Conservation (phyloP, 1,140 invertebrate species). For the Solenopsis invicta region DNA sequence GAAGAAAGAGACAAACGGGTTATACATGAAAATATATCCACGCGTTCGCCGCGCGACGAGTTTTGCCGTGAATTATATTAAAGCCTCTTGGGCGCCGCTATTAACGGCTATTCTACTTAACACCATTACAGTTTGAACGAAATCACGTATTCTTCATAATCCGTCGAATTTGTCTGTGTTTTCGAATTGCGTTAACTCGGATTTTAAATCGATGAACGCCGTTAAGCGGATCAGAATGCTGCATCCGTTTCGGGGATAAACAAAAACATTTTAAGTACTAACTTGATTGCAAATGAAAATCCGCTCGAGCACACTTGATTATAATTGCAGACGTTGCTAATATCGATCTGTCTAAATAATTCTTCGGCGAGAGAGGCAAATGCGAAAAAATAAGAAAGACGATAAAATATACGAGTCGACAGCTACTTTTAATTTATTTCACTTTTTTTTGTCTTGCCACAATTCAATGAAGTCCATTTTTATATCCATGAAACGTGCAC, state of each 20-base stretch:
- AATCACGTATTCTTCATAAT: conserved; percentile 48
- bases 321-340: not conserved
- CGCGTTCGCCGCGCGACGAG: not conserved
- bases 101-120: conserved; percentile 25
- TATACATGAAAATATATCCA: conserved; percentile 21
- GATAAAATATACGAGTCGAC: not conserved
- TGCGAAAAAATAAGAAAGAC: not conserved
- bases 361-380: not conserved
- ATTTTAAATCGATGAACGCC: conserved; percentile 70
- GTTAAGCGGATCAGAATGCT: conserved; percentile 65
- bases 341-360: conserved; percentile 21
- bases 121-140: conserved; percentile 2
- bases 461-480: not conserved
- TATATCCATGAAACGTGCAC: not conserved
- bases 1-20: conserved; percentile 17
- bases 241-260: conserved; percentile 32
- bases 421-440: conserved; percentile 21
- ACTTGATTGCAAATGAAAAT: conserved; percentile 42
- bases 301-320: conserved; percentile 27
- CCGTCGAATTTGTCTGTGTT: conserved; percentile 19
- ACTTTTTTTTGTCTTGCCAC: no score
- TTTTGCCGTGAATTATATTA: conserved; percentile 49
- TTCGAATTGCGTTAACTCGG: conserved; percentile 61
- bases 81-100: not conserved
- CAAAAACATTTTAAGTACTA: conserved; percentile 64